Evolutionary conservation across 2,113 vertebrate genomes (phyloP), one percentile per base, ranked within the genome.

Genomic region (Harpagus bidentatus): DNA sequence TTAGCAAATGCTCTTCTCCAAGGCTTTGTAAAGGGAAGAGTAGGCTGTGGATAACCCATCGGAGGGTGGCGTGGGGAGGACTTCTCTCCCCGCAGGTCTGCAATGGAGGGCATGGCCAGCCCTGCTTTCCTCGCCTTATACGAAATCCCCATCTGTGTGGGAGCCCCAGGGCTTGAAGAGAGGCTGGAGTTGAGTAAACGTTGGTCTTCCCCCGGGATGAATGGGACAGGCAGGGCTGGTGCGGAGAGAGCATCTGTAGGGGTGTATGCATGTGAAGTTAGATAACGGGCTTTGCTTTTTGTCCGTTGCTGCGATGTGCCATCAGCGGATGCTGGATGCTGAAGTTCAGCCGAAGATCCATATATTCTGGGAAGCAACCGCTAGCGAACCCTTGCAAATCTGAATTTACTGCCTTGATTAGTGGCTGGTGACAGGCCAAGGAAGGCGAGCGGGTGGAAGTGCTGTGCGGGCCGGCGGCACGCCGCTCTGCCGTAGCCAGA

Each of bases 1-100:
- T 98, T 97, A 98, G 97, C 95, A 82, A 50, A 78, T n/a, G 92
- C 73, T 73, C 93, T 67, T 63, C 93, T 96, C 88, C 38, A 2
- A 40, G 88, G 88, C 59, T 65, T 62, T 56, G 72, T 19, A 6
- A 25, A 69, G 61, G 72, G 79, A 22, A 43, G 67, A 50, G 88
- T 3, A 7, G 66, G 42, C 45, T 86, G 58, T 11, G 6, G 77
- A 21, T 47, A n/a, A 58, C 84, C 47, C 36, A 19, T 4, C 17
- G 2, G 2, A 55, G 74, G 69, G 88, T 3, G 0, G 5, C 1
- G 14, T 0, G 2, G 15, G 15, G 53, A 72, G 45, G 19, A 21
- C 29, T 20, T 16, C n/a, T 8, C 20, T 63, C 22, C 71, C 42
- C 56, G 7, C 2, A 5, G 62, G 20, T 29, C 47, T 13, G 38